Percentiles rank a stretch among this genome's conserved stretches.
These are phyloP conservation scores for Chironomus riparius DNA, from an alignment of 2,888 invertebrate species.

Conservation along the genomic window DNA sequence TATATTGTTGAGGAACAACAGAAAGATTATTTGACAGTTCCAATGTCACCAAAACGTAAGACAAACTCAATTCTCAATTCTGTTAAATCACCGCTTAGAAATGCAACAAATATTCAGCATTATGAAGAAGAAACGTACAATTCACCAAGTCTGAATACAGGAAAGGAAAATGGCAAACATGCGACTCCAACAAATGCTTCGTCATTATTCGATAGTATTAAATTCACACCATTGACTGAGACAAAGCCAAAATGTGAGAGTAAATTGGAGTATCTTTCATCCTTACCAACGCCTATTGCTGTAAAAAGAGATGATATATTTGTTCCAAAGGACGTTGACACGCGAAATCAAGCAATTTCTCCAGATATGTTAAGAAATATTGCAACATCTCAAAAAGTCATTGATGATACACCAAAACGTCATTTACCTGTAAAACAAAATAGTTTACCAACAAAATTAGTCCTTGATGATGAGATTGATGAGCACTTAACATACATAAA, in stretches of 20 bases:
- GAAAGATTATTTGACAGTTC: too few species aligned
- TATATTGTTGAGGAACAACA: too few species aligned
- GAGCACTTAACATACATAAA: constrained; percentile 13
- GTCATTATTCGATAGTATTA: constrained; percentile 37
- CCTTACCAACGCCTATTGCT: constrained; percentile 36
- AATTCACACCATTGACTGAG: constrained; percentile 38
- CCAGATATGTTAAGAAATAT: not conserved
- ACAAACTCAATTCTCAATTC: not conserved
- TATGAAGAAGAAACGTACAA: not conserved
- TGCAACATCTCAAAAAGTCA: not conserved
- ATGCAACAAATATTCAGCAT: not conserved
- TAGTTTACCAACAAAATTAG: not conserved
- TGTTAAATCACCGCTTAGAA: not conserved
- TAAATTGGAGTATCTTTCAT: constrained; percentile 35
- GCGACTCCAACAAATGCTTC: constrained; percentile 39
- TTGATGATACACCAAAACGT: not conserved
- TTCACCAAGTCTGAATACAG: not conserved
- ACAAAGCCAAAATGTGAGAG: constrained; percentile 27
- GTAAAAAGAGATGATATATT: not conserved
- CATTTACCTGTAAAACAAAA: not conserved
- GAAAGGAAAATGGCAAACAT: not conserved
- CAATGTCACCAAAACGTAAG: not conserved
- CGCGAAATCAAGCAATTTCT: not conserved
- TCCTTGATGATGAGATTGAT: not conserved
- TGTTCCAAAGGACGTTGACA: not conserved